Evolutionary conservation across 2,113 vertebrate species (phyloP), one percentile per base, ranked within the genome.

Genomic region (Nyctereutes procyonoides): DNA sequence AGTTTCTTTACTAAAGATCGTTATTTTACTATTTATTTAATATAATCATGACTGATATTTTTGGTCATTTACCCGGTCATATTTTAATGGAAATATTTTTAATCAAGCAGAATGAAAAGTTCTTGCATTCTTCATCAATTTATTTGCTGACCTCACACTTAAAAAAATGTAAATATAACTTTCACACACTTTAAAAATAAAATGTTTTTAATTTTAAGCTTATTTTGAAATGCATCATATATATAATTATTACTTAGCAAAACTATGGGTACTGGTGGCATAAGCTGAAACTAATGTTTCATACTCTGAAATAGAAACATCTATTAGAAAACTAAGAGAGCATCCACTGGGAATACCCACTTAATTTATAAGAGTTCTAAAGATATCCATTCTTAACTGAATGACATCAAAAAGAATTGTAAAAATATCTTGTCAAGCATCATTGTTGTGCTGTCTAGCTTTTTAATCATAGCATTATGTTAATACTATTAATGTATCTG

Each of bases 351-450:
- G 97, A 98, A 97, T 93, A 93, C 93, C 90, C 95, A 98, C 89
- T 98, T 98, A 97, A 98, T 98, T 98, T 98, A 88, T 92, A 97
- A 96, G 96, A 98, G 97, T 98, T 98, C 98, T 99, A 98, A 99
- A 97, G 96, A 98, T 97, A 98, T 97, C 98, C 98, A 99, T 99
- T 98, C 99, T 99, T 98, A 99, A 99, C 97, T 98, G 98, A 98
- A 98, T 98, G 98, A 98, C 99, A 98, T 98, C 88, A 98, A 98
- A 98, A 98, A 98, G 97, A 98, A 98, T 98, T 98, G 97, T 97
- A 98, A 98, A 99, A 98, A 98, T 98, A 98, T 98, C 98, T 98
- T 97, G 97, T 98, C 98, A 98, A 97, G 93, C 94, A 97, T 90
- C 88, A 98, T 98, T 98, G 98, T 98, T 98, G 96, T 95, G 87